Evolutionary conservation across 2,113 vertebrate genomes (phyloP).

Genomic region (Prunella fulvescens): DNA sequence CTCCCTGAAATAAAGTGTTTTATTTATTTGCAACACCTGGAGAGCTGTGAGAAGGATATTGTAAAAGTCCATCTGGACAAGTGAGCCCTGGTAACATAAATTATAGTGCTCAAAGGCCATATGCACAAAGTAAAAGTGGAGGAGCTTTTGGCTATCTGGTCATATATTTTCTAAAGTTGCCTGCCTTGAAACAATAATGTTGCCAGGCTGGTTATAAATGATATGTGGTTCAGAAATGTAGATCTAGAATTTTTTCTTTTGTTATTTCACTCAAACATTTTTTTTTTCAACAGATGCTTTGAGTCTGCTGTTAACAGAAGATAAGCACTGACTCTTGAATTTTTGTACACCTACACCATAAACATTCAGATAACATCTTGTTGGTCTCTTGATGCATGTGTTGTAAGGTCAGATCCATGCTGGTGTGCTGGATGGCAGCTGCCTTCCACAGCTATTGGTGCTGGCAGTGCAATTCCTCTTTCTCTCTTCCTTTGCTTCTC

Average conservation of each 20-base stretch:
- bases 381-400: not conserved
- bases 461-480: not conserved
- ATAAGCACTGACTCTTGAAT: not conserved
- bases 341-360: not conserved
- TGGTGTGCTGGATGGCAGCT: not conserved
- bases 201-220: conserved; percentile 17
- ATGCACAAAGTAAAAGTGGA: conserved; percentile 40
- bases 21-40: conserved; percentile 61
- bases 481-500: not conserved
- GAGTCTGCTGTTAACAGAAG: not conserved
- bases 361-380: not conserved
- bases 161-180: conserved; percentile 22
- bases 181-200: conserved; percentile 24
- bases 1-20: conserved; percentile 41
- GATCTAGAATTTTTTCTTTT: not conserved
- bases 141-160: conserved; percentile 1
- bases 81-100: conserved; percentile 33
- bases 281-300: not conserved
- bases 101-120: not conserved
- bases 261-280: not conserved
- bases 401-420: not conserved
- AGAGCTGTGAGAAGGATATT: conserved; percentile 41
- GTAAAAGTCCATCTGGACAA: conserved; percentile 51
- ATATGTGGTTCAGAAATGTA: not conserved
- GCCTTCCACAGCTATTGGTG: not conserved